Conservation (phyloP, 1,140 invertebrate genomes). For the Carcinoscorpius rotundicauda region DNA sequence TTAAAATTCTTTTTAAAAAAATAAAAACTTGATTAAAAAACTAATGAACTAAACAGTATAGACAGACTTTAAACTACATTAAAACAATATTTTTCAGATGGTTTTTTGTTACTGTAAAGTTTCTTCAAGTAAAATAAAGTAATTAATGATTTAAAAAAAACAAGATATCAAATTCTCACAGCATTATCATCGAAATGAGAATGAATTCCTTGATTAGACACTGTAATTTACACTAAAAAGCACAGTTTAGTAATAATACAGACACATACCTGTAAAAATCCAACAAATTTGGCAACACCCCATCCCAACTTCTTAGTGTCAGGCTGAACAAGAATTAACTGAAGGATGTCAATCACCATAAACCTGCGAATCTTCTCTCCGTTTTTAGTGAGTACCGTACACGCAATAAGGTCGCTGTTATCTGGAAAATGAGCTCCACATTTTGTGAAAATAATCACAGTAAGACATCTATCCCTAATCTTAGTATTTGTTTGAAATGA, state of each 20-base stretch:
- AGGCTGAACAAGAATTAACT: conserved; percentile 93
- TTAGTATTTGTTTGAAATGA: too few species aligned
- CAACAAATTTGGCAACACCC: conserved; percentile 90
- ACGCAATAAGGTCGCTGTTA: conserved; percentile 93
- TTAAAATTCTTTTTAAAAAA: background rate
- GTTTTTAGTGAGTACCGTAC: conserved; percentile 81
- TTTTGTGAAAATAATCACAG: too few species aligned
- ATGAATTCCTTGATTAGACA: too few species aligned
- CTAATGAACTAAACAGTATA: too few species aligned
- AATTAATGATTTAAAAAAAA: too few species aligned
- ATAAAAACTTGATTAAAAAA: background rate
- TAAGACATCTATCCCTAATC: too few species aligned
- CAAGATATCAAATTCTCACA: too few species aligned
- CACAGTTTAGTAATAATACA: conserved; percentile 1
- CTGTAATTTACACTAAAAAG: background rate
- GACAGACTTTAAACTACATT: too few species aligned
- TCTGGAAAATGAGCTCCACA: conserved; percentile 45
- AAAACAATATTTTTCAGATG: too few species aligned
- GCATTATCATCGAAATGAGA: too few species aligned
- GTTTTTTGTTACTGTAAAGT: too few species aligned
- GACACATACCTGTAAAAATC: conserved; percentile 40
- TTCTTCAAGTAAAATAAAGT: too few species aligned
- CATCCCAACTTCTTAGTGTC: conserved; percentile 84
- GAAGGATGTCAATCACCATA: conserved; percentile 84
- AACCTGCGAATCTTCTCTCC: conserved; percentile 80